Evolutionary conservation across 2,888 invertebrate genomes (phyloP), one percentile per base, ranked within the genome.

Genomic region (Stramonita haemastoma): DNA sequence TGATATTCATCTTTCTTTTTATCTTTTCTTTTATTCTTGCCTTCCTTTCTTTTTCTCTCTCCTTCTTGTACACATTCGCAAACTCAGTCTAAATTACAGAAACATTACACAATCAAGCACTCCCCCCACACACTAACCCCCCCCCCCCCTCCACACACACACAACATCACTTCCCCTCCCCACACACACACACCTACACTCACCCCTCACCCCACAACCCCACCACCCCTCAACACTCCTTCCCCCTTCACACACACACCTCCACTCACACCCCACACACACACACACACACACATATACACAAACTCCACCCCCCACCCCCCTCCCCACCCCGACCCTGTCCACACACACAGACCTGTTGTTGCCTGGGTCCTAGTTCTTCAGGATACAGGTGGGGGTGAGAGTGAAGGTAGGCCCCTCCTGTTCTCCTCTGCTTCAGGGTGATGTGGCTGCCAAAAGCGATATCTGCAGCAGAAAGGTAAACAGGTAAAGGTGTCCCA

Each of bases 381-480:
- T 98, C 98, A 0, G 99, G 99, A 96, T 99, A 99, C 57, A 99
- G 96, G 96, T 99, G 99, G 96, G 98, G 98, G 96, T 99, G 99
- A 0, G 99, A 99, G 96, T 99, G 99, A 73, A 99, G 97, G 95
- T 99, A 99, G 0, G 98, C 99, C 0, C 99, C 99, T 6, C 98
- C 99, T 0, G 98, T 98, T 93, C 98, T 97, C 95, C 98, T 98
- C 96, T 99, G 99, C 97, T 99, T 99, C 91, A 99, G 96, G 0
- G 99, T 98, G 87, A 99, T 97, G 57, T 97, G 96, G 0, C 99
- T 98, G 0, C 98, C 99, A 96, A 98, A 99, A 0, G 99, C 98
- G 34, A 99, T 97, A 91, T 98, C 97, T 96, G 94, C 6, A 88
- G 87, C 34, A 87, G n/a, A n/a, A n/a, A n/a, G n/a, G n/a, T n/a